A percentile compares a stretch with the other conserved stretches of the same genome.
phyloP scores from a whole-genome alignment of 2,113 vertebrate species.

The Caloenas nicobarica region DNA sequence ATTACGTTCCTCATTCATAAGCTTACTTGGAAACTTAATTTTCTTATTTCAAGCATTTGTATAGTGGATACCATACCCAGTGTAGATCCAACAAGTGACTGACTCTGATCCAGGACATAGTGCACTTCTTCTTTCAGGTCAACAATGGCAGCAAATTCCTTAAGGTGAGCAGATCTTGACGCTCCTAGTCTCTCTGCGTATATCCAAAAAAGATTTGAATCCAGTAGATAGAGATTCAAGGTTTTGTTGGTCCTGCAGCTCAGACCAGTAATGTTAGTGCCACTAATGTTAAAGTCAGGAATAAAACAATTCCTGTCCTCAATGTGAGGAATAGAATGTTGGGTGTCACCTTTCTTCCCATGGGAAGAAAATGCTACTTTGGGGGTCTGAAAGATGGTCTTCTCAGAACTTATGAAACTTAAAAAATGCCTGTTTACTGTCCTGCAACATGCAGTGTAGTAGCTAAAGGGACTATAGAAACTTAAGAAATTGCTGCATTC shows the following conservation, averaged over 20 bases:
- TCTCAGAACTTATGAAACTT: slow-evolving; percentile 59
- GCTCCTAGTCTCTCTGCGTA: slow-evolving; percentile 91
- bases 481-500: slow-evolving; percentile 84
- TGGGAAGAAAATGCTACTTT: slow-evolving; percentile 69
- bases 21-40: neutral
- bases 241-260: slow-evolving; percentile 94
- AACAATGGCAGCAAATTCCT: slow-evolving; percentile 88
- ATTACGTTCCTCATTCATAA: neutral
- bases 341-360: slow-evolving; percentile 64
- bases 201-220: slow-evolving; percentile 90
- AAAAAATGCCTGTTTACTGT: slow-evolving; percentile 67
- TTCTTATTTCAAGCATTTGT: neutral
- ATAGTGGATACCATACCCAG: slow-evolving; percentile 78
- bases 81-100: slow-evolving; percentile 74
- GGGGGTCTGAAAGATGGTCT: slow-evolving; percentile 52
- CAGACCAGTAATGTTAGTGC: slow-evolving; percentile 82
- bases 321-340: slow-evolving; percentile 78
- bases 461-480: slow-evolving; percentile 86
- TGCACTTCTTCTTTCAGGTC: slow-evolving; percentile 93
- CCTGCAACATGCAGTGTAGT: slow-evolving; percentile 91
- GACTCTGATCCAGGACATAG: slow-evolving; percentile 85
- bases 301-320: slow-evolving; percentile 73
- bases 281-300: slow-evolving; percentile 29
- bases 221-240: slow-evolving; percentile 92
- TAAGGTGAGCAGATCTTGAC: slow-evolving; percentile 41